Base-by-base conservation (phyloP, 2,113 vertebrate genomes). In the Colinus virginianus region DNA sequence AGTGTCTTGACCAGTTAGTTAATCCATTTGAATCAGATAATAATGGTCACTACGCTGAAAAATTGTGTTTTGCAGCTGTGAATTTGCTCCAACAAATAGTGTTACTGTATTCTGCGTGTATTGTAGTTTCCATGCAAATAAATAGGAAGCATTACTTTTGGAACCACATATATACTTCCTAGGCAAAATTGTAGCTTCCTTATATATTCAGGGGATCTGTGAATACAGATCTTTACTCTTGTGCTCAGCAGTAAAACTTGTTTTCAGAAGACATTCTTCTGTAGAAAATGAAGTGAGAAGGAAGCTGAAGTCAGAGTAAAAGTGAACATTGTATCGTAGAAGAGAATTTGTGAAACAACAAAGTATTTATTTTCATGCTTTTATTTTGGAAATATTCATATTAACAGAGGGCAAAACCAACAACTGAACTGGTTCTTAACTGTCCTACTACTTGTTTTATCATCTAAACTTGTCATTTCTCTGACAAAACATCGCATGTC, bases 191-290 rank as follows among this genome's bases (percentile, higher is more conserved):
- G 4, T 1, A 51, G 40, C 32, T 76, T 91, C 46, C 66, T 92
- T 64, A 42, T 64, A 40, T 66, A 64, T 68, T 72, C 51, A 62
- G 61, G 20, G 2, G 5, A 62, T 11, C 56, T 49, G 5, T 81
- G 36, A 90, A 96, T 93, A 71, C 3, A 71, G 18, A 64, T 36
- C 25, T 74, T 96, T 34, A 86, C 34, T 74, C 45, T 74, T 87
- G 32, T 46, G 15, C 48, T 95, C 75, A 72, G 11, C 20, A 85
- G 34, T 62, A 62, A 40, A 63, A 25, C 11, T 30, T 4, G 38
- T 48, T 26, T 38, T 42, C 72, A 68, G 43, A 53, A 45, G n/a
- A 92, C 25, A 30, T n/a, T 25, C 32, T 76, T 7, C 64, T 90
- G 28, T 6, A 76, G 43, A 79, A 82, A 85, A 56, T 13, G 38